Evolutionary conservation across 2,113 vertebrate species (phyloP), one percentile per base, ranked within the genome.

Genomic region (Dasyornis broadbenti): DNA sequence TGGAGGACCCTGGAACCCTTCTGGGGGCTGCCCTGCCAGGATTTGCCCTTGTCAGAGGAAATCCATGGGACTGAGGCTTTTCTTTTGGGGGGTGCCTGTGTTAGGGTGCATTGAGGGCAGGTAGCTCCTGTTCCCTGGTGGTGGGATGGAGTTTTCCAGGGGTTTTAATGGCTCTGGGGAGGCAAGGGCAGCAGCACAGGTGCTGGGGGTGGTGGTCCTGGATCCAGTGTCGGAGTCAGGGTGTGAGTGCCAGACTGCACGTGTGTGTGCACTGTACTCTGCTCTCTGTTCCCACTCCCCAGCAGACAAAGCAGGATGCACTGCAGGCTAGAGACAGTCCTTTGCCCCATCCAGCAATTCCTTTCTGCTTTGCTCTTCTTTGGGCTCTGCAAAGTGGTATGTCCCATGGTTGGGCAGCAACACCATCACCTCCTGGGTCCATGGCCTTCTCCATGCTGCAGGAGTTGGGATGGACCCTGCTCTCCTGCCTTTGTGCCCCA

Each of bases 171-270:
- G 35, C n/a, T 63, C n/a, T 60, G 27, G 47, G 31, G 20, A 20
- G 20, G 37, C 0, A 0, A 9, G 22, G 54, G 52, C 52, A 80
- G 75, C 37, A 65, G 47, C 1, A 0, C n/a, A 16, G 65, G 33
- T 73, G 37, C 56, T 56, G 30, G 45, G 23, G 3, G 2, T 5
- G 22, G 71, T 65, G 50, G 45, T 82, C n/a, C 53, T 35, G 26
- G 37, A 3, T 22, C 30, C 0, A 0, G 20, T 20, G 11, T 9
- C 0, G 10, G 64, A 68, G 50, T 33, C 6, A 2, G 66, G 59
- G 15, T 3, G 0, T 26, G 47, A 31, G 57, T 71, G 37, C 50
- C 15, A 28, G 71, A 9, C 30, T n/a, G 42, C 28, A 65, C 4
- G 4, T 5, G 4, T 11, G 3, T 24, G 26, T 24, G 35, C 59